Percentiles rank a stretch among this genome's conserved stretches.
Conservation (phyloP, 1,140 invertebrate genomes). For the Lucilia cuprina region DNA sequence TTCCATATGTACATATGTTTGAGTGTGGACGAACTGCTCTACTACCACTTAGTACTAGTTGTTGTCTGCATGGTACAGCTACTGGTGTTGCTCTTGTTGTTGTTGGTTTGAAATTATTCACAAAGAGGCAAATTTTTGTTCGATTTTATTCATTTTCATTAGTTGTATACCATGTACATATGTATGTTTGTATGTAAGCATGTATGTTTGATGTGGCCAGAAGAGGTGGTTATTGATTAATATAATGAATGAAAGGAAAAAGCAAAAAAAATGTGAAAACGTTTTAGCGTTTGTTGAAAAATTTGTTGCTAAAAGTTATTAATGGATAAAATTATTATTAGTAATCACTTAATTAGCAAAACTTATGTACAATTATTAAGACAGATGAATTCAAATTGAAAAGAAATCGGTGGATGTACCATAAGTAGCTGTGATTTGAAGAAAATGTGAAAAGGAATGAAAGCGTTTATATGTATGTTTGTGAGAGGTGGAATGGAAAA, state of each 20-base stretch:
- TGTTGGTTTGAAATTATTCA: background rate
- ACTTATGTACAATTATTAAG: conserved; percentile 16
- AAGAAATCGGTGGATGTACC: background rate
- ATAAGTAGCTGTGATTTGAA: background rate
- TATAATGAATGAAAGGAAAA: conserved; percentile 1
- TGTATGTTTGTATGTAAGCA: too few relatives aligned
- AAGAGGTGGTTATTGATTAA: conserved; percentile 2
- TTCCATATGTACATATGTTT: background rate
- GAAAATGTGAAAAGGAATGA: too few relatives aligned
- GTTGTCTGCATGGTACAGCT: background rate
- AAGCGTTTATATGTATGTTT: too few relatives aligned
- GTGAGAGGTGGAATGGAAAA: too few relatives aligned
- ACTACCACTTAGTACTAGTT: background rate
- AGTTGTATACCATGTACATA: background rate
- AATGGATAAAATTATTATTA: conserved; percentile 23
- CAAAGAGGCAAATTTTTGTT: background rate
- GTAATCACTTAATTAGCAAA: conserved; percentile 31
- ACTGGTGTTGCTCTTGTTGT: background rate
- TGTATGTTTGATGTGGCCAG: background rate
- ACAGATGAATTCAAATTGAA: background rate
- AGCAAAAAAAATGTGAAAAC: background rate
- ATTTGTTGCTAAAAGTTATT: background rate
- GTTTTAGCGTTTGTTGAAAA: conserved; percentile 1
- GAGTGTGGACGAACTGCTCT: background rate
- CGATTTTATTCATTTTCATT: background rate